Base-by-base conservation (phyloP, 53 echinoderm and acorn worm species). In the Luidia sarsii region DNA sequence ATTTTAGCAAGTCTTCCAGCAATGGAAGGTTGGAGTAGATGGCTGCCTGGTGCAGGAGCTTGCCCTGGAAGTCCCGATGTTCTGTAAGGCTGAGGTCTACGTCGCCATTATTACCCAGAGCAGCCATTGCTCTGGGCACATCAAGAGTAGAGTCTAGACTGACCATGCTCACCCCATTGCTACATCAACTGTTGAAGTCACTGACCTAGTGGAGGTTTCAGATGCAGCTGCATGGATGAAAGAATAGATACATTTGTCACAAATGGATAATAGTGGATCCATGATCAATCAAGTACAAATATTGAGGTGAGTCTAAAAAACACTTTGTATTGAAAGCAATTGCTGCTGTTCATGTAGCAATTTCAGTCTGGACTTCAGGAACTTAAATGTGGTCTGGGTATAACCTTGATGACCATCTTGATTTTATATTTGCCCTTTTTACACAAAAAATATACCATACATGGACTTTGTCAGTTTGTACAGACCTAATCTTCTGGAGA, bases 21-120 rank as follows among this genome's bases (percentile, higher is more conserved):
- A 94, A 79, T 3, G 84, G 80, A 3, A 87, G 65, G 53, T 99
- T 99, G 82, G 91, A 93, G 73, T 94, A 99, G 79, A 99, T 91
- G 66, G 94, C 93, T 0, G 99, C 99, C 86, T 92, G 96, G 35
- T 92, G 93, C 25, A 92, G 67, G 3, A 92, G 57, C 43, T 82
- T 83, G 7, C 93, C 93, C 33, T 82, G 82, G 64, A 89, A 86
- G 54, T 88, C 85, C 8, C 67, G 85, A 28, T 73, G 57, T 13
- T 79, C 86, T 1, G 80, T 65, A 13, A 64, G 27, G 15, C 64
- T 67, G 9, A 84, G 73, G 23, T 84, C 84, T 20, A 84, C 73
- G 22, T 77, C 61, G 2, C 77, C 77, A 3, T 59, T 25, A 27
- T 61, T 61, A 15, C 46, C 77, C 19, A 22, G 22, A 32, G 67